phyloP scores from a whole-genome alignment of 2,113 vertebrate genomes.

The Scophthalmus maximus region DNA sequence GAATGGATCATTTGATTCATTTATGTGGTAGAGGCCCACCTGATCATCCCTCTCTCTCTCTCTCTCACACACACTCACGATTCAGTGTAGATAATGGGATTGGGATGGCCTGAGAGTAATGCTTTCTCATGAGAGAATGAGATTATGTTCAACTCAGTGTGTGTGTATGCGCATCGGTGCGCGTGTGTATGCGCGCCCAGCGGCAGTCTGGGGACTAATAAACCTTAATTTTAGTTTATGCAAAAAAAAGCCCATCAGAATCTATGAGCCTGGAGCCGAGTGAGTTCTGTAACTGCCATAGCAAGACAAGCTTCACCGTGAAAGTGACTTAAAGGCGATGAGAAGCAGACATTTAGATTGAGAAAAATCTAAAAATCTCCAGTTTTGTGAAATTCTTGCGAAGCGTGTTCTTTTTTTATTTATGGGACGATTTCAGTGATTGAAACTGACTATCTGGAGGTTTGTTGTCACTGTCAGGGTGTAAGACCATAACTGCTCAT shows the following conservation, averaged over 20 bases:
- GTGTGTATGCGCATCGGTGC: conserved; percentile 37
- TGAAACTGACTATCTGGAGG: conserved; percentile 1
- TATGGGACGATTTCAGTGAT: not conserved
- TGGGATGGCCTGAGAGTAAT: conserved; percentile 80
- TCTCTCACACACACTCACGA: conserved; percentile 70
- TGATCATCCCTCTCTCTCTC: conserved; percentile 58
- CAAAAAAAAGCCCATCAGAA: conserved; percentile 56
- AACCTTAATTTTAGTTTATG: conserved; percentile 69
- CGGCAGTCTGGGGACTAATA: conserved; percentile 68
- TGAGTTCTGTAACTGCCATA: conserved; percentile 61
- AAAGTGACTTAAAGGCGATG: conserved; percentile 49
- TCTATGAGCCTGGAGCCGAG: conserved; percentile 55
- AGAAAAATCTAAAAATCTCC: not conserved
- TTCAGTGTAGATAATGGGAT: conserved; percentile 83
- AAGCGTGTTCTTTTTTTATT: not conserved
- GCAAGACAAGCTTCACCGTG: conserved; percentile 57
- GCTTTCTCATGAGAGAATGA: conserved; percentile 83
- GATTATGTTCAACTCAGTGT: conserved; percentile 72
- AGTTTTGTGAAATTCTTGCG: not conserved
- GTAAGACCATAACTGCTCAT: no score
- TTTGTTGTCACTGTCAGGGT: not conserved
- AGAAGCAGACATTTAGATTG: conserved; percentile 32
- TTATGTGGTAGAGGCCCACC: conserved; percentile 72
- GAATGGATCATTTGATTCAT: conserved; percentile 74
- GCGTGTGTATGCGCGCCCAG: conserved; percentile 27